These are phyloP conservation scores for Arbacia lixula DNA, from an alignment of 53 echinoderm and acorn worm species.

Conservation along the genomic window DNA sequence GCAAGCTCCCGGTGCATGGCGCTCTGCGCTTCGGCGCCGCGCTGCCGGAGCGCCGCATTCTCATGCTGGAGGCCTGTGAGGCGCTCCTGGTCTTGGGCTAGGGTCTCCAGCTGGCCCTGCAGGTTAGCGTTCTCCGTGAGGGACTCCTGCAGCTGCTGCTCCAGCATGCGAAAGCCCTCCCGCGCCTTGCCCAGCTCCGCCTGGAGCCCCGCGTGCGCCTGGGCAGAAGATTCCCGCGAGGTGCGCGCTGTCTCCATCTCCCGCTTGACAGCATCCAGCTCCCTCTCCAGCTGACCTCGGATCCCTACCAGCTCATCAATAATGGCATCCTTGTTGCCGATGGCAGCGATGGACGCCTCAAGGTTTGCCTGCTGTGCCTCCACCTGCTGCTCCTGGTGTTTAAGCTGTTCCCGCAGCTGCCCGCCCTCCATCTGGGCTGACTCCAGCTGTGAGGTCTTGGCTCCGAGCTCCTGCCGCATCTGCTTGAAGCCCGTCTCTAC, in stretches of 20 bases:
- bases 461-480: constrained; percentile 86
- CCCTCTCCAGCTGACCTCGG: constrained; percentile 65
- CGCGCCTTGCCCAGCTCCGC: constrained; percentile 64
- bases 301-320: constrained; percentile 66
- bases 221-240: constrained; percentile 20
- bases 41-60: constrained; percentile 80
- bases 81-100: constrained; percentile 82
- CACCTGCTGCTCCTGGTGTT: constrained; percentile 70
- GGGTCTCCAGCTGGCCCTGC: constrained; percentile 92
- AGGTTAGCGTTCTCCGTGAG: constrained; percentile 89
- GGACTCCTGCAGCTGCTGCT: constrained; percentile 75
- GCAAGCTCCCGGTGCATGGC: constrained; percentile 80
- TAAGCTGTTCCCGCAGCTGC: constrained; percentile 64
- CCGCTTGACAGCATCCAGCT: constrained; percentile 56
- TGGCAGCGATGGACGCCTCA: constrained; percentile 68
- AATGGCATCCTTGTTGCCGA: constrained; percentile 73
- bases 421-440: constrained; percentile 58
- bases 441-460: constrained; percentile 71
- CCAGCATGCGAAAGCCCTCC: constrained; percentile 67
- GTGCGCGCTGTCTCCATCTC: constrained; percentile 8
- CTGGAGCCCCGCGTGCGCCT: constrained; percentile 63
- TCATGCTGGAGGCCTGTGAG: constrained; percentile 79
- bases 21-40: constrained; percentile 85
- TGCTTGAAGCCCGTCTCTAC: constrained; percentile 93
- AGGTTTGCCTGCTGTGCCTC: constrained; percentile 73